A percentile compares a stretch with the other conserved stretches of the same genome.
These are phyloP conservation scores for Apistogramma diplotaenia DNA, from an alignment of 2,113 vertebrate species.

Conservation along the genomic window DNA sequence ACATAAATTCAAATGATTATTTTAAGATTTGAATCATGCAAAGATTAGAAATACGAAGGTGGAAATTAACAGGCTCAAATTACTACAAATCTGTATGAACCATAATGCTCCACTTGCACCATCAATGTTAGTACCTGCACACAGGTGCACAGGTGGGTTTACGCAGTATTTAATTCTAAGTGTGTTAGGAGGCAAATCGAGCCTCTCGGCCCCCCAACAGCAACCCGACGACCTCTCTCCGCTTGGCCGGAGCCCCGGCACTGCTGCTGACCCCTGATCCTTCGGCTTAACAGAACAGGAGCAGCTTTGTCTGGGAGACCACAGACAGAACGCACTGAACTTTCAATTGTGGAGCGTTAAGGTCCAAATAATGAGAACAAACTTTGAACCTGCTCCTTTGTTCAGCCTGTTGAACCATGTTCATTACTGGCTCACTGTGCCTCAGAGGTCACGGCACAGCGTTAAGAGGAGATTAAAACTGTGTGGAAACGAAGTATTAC, in stretches of 20 bases:
- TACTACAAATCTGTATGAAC: background rate
- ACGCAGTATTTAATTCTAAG: slow-evolving; percentile 33
- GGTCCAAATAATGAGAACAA: background rate
- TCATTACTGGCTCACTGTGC: background rate
- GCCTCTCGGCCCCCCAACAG: slow-evolving; percentile 4
- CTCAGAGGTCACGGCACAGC: background rate
- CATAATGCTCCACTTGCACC: background rate
- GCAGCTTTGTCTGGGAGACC: slow-evolving; percentile 46
- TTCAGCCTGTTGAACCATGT: background rate
- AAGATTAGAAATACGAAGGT: fast-evolving
- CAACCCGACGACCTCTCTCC: slow-evolving; percentile 12
- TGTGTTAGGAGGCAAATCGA: slow-evolving; percentile 35
- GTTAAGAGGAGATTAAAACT: background rate
- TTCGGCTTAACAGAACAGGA: slow-evolving; percentile 50
- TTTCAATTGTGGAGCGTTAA: background rate
- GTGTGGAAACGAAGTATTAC: background rate
- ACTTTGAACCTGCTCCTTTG: background rate
- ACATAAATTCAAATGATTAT: background rate
- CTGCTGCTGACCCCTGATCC: slow-evolving; percentile 33
- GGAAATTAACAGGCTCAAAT: background rate
- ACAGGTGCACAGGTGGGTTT: background rate
- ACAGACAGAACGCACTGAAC: slow-evolving; percentile 4
- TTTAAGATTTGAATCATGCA: background rate
- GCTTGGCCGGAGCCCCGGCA: slow-evolving; percentile 22
- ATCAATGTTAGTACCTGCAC: background rate